Evolutionary conservation across 2,113 vertebrate species (phyloP).

Genomic region (Cyanistes caeruleus): DNA sequence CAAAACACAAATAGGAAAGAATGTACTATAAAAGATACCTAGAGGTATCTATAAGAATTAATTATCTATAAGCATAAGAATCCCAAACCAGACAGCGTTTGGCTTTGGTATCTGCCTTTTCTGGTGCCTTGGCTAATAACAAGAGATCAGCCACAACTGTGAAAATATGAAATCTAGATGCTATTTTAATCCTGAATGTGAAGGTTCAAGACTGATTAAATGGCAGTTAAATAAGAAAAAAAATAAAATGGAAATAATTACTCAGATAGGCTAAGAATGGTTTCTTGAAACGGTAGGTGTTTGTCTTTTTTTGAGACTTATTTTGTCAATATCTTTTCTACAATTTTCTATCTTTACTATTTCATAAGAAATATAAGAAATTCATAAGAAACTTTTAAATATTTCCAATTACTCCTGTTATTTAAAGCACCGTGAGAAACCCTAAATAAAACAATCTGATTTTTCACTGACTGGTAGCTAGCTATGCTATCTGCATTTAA

Average conservation of each 20-base stretch:
- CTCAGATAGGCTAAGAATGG: neutral
- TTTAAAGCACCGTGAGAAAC: neutral
- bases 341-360: neutral
- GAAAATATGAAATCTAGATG: neutral
- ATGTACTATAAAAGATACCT: neutral
- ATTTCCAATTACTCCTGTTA: neutral
- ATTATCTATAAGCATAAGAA: neutral
- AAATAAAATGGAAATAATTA: neutral
- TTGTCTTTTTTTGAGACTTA: neutral
- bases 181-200: neutral
- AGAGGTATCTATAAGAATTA: neutral
- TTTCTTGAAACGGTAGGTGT: neutral
- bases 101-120: neutral
- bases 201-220: neutral
- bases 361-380: neutral
- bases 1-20: neutral
- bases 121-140: neutral
- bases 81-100: neutral
- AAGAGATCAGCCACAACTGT: neutral
- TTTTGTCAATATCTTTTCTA: neutral
- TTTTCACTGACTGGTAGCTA: neutral
- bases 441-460: neutral
- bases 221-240: neutral
- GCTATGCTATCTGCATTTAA: neutral
- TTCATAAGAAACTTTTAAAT: neutral